Conservation (phyloP, 1,140 invertebrate genomes). For the Meloidogyne floridensis region DNA sequence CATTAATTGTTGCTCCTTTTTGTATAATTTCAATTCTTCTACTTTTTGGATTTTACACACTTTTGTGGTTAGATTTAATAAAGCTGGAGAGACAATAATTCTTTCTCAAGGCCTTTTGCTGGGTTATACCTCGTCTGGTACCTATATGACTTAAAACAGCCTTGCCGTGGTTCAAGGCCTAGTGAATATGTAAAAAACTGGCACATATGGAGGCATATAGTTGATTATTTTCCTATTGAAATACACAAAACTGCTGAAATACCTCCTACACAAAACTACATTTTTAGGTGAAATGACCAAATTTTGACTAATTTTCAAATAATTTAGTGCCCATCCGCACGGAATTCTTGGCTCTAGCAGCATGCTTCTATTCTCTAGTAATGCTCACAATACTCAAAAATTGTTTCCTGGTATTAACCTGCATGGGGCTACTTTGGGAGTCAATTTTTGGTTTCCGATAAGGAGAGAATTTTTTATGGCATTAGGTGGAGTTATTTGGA, state of each 20-base stretch:
- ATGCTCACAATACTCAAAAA: conserved; percentile 74
- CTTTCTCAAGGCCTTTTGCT: conserved; percentile 8
- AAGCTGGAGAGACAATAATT: background rate
- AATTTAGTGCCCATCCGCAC: conserved; percentile 77
- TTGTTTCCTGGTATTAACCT: conserved; percentile 78
- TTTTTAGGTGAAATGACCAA: conserved; percentile 64
- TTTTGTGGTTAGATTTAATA: conserved; percentile 24
- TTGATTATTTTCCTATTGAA: conserved; percentile 67
- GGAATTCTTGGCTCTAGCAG: conserved; percentile 68
- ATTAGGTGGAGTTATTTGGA: conserved; percentile 10
- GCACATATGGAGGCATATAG: conserved; percentile 53
- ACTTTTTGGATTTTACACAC: conserved; percentile 14
- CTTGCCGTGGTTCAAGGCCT: conserved; percentile 6
- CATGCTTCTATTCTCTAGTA: conserved; percentile 74
- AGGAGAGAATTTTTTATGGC: conserved; percentile 74
- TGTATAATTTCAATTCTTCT: conserved; percentile 12
- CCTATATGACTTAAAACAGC: conserved; percentile 15
- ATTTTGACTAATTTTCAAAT: background rate
- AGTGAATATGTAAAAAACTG: conserved; percentile 25
- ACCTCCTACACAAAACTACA: conserved; percentile 67
- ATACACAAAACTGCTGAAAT: conserved; percentile 68
- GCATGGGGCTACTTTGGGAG: conserved; percentile 76
- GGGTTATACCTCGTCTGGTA: conserved; percentile 27
- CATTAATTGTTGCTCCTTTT: conserved; percentile 15
- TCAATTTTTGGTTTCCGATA: conserved; percentile 80